Conservation (phyloP, 2,888 invertebrate species). For the Napeogenes inachia region DNA sequence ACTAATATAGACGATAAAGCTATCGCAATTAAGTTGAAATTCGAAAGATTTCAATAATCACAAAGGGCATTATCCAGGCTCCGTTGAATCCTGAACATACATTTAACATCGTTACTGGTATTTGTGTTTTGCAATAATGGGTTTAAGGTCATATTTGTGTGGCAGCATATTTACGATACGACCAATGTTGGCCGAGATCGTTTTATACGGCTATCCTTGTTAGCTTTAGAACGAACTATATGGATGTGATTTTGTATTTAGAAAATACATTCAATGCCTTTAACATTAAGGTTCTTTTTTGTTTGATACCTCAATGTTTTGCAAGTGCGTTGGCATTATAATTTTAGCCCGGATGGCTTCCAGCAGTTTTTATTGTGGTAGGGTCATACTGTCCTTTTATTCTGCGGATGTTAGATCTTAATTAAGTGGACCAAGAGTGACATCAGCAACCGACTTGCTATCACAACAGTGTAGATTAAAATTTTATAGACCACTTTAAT, state of each 20-base stretch:
- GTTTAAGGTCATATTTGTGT: conserved; percentile 37
- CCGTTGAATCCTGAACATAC: conserved; percentile 42
- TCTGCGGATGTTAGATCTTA: conserved; percentile 41
- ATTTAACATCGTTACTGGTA: conserved; percentile 34
- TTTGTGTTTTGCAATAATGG: conserved; percentile 34
- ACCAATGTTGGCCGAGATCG: conserved; percentile 38
- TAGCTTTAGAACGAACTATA: conserved; percentile 47
- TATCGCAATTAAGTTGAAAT: conserved; percentile 38
- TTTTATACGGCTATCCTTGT: conserved; percentile 57
- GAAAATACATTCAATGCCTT: conserved; percentile 34
- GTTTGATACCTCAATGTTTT: conserved; percentile 43
- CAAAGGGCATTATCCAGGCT: conserved; percentile 62
- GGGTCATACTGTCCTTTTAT: conserved; percentile 65
- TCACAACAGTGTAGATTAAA: too few relatives aligned
- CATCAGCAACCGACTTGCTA: conserved; percentile 23
- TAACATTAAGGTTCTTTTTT: conserved; percentile 36
- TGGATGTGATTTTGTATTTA: conserved; percentile 24
- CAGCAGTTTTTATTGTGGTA: conserved; percentile 74
- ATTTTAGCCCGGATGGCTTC: conserved; percentile 73
- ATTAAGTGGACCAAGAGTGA: conserved; percentile 39
- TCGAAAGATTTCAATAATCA: conserved; percentile 43
- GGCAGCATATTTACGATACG: conserved; percentile 35
- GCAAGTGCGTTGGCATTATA: conserved; percentile 69
- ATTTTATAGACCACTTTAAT: too few relatives aligned
- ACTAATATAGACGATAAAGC: conserved; percentile 52